A percentile compares a stretch with the other conserved stretches of the same genome.
These are phyloP conservation scores for Chelon auratus DNA, from an alignment of 2,797 vertebrate genomes.

Conservation along the genomic window DNA sequence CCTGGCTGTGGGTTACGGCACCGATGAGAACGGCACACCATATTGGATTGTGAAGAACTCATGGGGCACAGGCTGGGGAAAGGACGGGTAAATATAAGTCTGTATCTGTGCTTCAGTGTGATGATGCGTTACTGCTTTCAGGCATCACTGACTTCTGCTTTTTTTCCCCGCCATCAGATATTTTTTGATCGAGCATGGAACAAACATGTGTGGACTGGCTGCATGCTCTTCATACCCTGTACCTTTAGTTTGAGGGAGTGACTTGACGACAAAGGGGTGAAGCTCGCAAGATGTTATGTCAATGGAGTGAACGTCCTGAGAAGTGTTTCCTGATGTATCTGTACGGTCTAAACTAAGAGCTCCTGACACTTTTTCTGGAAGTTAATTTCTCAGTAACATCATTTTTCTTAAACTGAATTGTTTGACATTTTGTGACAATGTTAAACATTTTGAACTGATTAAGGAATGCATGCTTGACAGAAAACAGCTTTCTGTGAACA, in stretches of 20 bases:
- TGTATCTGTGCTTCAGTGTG: constrained; percentile 5
- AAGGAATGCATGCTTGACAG: not conserved
- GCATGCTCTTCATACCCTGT: constrained; percentile 89
- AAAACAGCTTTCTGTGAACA: no score
- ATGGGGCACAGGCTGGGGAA: constrained; percentile 88
- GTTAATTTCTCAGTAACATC: not conserved
- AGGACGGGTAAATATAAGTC: constrained; percentile 84
- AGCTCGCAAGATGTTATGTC: not conserved
- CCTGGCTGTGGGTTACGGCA: constrained; percentile 89
- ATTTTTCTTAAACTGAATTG: not conserved
- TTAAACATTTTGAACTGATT: not conserved
- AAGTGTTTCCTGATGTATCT: not conserved
- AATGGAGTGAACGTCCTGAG: not conserved
- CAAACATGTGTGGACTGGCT: constrained; percentile 92
- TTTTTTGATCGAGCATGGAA: constrained; percentile 89
- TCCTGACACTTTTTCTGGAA: not conserved
- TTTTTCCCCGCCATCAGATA: constrained; percentile 78
- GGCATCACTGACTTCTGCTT: constrained; percentile 8
- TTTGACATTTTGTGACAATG: no score
- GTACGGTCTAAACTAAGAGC: not conserved
- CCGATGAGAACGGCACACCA: constrained; percentile 69
- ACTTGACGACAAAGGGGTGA: not conserved
- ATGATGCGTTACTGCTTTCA: constrained; percentile 5
- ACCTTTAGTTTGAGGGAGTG: constrained; percentile 75
- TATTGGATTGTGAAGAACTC: constrained; percentile 96